Evolutionary conservation across 2,888 invertebrate species (phyloP).

Genomic region (Graphium colonna): DNA sequence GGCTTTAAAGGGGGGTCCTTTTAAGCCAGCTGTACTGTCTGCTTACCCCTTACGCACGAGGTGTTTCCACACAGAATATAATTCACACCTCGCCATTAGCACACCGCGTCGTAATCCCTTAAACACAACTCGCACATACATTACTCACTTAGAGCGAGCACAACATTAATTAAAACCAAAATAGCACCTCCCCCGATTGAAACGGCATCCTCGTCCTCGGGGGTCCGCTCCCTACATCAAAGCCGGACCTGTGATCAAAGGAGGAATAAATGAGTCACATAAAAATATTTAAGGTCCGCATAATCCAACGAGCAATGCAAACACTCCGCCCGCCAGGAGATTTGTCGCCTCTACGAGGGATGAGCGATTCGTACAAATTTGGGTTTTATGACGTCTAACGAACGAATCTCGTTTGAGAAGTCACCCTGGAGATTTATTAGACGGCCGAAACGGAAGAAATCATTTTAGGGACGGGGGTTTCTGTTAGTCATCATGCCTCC

Average conservation of each 20-base stretch:
- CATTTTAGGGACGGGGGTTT: too few species aligned
- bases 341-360: slow-evolving; percentile 16
- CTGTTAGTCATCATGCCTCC: too few species aligned
- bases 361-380: slow-evolving; percentile 21
- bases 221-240: slow-evolving; percentile 19
- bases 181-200: slow-evolving; percentile 19
- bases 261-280: slow-evolving; percentile 24
- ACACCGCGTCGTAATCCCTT: too few species aligned
- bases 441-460: neutral
- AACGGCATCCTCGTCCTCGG: slow-evolving; percentile 16
- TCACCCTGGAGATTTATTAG: neutral
- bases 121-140: neutral
- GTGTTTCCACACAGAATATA: too few species aligned
- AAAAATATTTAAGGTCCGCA: slow-evolving; percentile 23
- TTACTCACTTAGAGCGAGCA: slow-evolving; percentile 12
- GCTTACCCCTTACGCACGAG: too few species aligned
- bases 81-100: too few species aligned
- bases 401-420: neutral
- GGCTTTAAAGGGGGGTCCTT: too few species aligned
- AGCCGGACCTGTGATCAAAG: slow-evolving; percentile 20
- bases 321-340: slow-evolving; percentile 18
- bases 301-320: slow-evolving; percentile 21
- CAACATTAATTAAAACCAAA: slow-evolving; percentile 22
- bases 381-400: slow-evolving; percentile 6
- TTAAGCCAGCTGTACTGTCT: too few species aligned